These are phyloP conservation scores for Carcharodon carcharias DNA, from an alignment of 2,797 vertebrate species.

Conservation along the genomic window DNA sequence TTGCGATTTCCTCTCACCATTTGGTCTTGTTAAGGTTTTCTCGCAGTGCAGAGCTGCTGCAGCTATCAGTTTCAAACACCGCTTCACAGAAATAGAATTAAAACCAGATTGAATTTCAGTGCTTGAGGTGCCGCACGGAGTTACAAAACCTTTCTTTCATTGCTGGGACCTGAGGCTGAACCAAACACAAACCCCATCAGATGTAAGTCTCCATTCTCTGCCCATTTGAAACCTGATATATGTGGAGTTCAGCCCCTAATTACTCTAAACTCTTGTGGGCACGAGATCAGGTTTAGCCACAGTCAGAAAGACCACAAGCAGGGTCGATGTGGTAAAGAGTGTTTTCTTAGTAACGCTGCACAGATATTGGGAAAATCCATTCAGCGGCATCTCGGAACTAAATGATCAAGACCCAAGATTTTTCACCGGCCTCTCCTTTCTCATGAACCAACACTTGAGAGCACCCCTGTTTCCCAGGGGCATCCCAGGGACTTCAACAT, in stretches of 20 bases:
- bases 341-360: background rate
- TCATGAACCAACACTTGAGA: too few species aligned
- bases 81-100: background rate
- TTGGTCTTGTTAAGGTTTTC: background rate
- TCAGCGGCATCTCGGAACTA: too few species aligned
- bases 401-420: too few species aligned
- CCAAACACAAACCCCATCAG: background rate
- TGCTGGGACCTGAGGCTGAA: background rate
- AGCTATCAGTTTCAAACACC: background rate
- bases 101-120: background rate
- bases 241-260: background rate
- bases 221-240: background rate
- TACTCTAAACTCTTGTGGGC: background rate
- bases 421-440: too few species aligned
- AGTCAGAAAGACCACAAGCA: background rate
- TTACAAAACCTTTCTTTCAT: background rate
- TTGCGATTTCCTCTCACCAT: background rate
- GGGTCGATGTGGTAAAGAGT: background rate
- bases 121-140: background rate
- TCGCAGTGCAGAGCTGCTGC: background rate
- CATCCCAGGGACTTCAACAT: too few species aligned
- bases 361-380: background rate
- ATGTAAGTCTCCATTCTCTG: background rate
- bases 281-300: background rate
- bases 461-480: too few species aligned